A percentile compares a stretch with the other conserved stretches of the same genome.
These are phyloP conservation scores for Colletes collaris DNA, from an alignment of 2,888 invertebrate species.

Conservation along the genomic window DNA sequence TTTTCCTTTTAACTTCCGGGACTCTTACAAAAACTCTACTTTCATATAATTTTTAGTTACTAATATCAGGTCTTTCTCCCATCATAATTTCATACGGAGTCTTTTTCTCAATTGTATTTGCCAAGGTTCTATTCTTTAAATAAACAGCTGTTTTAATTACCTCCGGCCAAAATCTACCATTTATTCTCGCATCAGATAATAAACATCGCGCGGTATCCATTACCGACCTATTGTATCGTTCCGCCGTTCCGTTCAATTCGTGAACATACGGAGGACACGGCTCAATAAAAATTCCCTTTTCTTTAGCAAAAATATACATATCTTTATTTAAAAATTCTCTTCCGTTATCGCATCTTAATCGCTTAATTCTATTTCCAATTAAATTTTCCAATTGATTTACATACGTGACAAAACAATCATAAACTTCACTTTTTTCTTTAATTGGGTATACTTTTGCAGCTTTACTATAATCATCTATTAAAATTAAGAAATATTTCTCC, in stretches of 20 bases:
- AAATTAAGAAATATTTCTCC: constrained; percentile 23
- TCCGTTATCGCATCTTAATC: constrained; percentile 3
- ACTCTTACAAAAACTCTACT: constrained; percentile 31
- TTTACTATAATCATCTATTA: constrained; percentile 34
- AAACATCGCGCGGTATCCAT: constrained; percentile 1
- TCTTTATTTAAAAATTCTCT: neutral
- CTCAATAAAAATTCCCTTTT: neutral
- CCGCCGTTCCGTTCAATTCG: constrained; percentile 21
- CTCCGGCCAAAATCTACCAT: constrained; percentile 26
- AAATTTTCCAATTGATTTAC: neutral
- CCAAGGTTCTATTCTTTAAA: constrained; percentile 23
- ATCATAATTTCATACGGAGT: constrained; percentile 29
- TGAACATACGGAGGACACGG: neutral
- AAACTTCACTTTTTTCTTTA: constrained; percentile 15
- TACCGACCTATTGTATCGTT: constrained; percentile 23
- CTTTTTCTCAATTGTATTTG: constrained; percentile 19
- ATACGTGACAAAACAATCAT: constrained; percentile 16
- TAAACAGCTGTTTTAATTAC: constrained; percentile 10
- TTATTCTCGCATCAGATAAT: constrained; percentile 11
- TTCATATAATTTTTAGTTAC: constrained; percentile 23
- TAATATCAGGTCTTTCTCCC: constrained; percentile 41
- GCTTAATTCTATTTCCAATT: too few relatives aligned
- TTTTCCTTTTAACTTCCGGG: constrained; percentile 13
- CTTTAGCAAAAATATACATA: constrained; percentile 1
- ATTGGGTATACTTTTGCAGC: constrained; percentile 18